Evolutionary conservation across 2,888 invertebrate species (phyloP), one percentile per base, ranked within the genome.

Genomic region (Quadroppia sp.): DNA sequence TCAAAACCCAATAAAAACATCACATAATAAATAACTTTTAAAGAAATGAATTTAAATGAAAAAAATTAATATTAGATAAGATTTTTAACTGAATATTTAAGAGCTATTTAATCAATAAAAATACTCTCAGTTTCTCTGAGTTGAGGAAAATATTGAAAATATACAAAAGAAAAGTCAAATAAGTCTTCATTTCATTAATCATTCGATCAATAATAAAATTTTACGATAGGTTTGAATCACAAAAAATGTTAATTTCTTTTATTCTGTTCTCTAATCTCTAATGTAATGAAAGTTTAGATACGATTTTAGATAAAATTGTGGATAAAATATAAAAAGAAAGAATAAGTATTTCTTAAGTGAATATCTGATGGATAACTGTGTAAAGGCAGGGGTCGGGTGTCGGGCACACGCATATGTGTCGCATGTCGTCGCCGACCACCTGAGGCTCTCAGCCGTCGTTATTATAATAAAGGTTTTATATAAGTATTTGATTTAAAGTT

Each of bases 341-440:
- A 23, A n/a, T 23, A 23, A 50, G 23, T 20, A 3, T 23, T 50
- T 15, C 36, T 50, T 3, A 3, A 53, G 53, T 23, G 2, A 53
- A 20, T 9, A 53, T 3, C 6, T 20, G 9, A 53, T 20, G 53
- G 9, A 2, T 11, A 53, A 53, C 7, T 53, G 23, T 11, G 23
- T 28, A 9, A 9, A 53, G 53, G 53, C 28, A 15, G 59, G 59
- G 59, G 59, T n/a, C 28, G 28, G 15, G 59, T 59, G 59, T 59
- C 30, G 28, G 59, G 30, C 59, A 59, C 59, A 20, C 59, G 20
- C 36, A 7, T 36, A 50, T 59, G 3, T 59, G 59, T 59, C 59
- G 59, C 59, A 59, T 59, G 59, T 59, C 50, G 50, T 50, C 59
- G 59, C 59, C 59, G 59, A 59, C 59, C 59, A 59, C 59, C 59